Evolutionary conservation across 2,888 invertebrate species (phyloP).

Genomic region (Rhamnusium bicolor): DNA sequence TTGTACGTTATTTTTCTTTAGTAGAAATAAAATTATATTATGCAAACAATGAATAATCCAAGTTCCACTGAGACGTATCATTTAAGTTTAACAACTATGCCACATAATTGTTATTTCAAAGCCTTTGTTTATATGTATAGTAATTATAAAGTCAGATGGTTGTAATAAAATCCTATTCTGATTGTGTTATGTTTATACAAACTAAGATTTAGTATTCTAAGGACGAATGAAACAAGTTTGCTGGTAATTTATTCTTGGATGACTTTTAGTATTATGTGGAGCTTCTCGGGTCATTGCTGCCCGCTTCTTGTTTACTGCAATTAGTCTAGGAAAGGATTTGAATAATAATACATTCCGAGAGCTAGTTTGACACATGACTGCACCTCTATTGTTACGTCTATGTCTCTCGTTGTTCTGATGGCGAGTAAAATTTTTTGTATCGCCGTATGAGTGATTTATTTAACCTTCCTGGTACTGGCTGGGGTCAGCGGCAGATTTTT

Average conservation of each 20-base stretch:
- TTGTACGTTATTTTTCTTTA: not conserved
- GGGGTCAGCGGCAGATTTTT: too few relatives aligned
- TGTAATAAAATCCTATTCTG: conserved; percentile 65
- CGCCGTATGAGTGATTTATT: not conserved
- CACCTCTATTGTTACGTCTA: conserved; percentile 54
- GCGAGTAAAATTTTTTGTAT: not conserved
- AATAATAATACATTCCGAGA: conserved; percentile 67
- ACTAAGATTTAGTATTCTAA: conserved; percentile 67
- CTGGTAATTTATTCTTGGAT: conserved; percentile 67
- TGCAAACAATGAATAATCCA: not conserved
- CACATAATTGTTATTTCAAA: conserved; percentile 9
- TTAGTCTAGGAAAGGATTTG: conserved; percentile 67
- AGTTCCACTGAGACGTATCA: not conserved
- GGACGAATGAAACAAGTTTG: conserved; percentile 64
- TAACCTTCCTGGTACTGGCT: too few relatives aligned
- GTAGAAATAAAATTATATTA: not conserved
- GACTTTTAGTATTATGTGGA: conserved; percentile 61
- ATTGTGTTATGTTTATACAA: conserved; percentile 69
- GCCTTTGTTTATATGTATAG: conserved; percentile 48
- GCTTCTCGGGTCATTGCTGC: conserved; percentile 58
- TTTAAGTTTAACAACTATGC: conserved; percentile 16
- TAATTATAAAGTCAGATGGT: conserved; percentile 65
- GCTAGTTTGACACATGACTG: conserved; percentile 66
- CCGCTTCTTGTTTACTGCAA: conserved; percentile 68
- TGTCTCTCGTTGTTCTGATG: not conserved